These are phyloP conservation scores for Alouatta palliata DNA, from an alignment of 2,113 vertebrate genomes.

Conservation along the genomic window DNA sequence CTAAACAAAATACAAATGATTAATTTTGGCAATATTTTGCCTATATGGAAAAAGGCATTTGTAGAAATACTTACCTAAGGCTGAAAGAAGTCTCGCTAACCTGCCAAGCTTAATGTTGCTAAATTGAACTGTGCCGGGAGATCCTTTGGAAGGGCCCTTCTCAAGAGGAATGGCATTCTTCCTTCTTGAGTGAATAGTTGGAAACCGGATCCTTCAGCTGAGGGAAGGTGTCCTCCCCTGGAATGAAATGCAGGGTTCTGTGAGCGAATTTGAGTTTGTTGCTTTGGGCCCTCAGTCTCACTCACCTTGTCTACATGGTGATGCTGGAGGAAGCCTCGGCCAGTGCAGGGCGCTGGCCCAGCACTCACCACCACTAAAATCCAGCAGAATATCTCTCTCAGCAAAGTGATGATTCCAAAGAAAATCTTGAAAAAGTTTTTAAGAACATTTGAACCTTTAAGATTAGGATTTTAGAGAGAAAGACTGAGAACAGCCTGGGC, in stretches of 20 bases:
- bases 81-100: neutral
- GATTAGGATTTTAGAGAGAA: neutral
- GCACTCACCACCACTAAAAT: slow-evolving; percentile 60
- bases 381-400: slow-evolving; percentile 4
- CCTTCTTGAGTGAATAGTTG: slow-evolving; percentile 22
- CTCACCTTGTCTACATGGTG: slow-evolving; percentile 42
- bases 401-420: neutral
- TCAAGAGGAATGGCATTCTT: neutral
- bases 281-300: slow-evolving; percentile 71
- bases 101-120: neutral
- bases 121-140: neutral
- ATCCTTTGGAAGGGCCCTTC: neutral
- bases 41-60: neutral
- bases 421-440: neutral
- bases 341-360: slow-evolving; percentile 61
- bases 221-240: slow-evolving; percentile 25
- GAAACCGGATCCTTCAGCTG: slow-evolving; percentile 21
- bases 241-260: neutral
- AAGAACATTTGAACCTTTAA: neutral
- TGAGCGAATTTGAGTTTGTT: slow-evolving; percentile 52
- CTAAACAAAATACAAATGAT: neutral
- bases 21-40: neutral
- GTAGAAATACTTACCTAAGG: neutral
- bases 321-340: slow-evolving; percentile 81
- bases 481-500: neutral